These are phyloP conservation scores for Hippopotamyrus pictus DNA, from an alignment of 2,797 vertebrate species.

Conservation along the genomic window DNA sequence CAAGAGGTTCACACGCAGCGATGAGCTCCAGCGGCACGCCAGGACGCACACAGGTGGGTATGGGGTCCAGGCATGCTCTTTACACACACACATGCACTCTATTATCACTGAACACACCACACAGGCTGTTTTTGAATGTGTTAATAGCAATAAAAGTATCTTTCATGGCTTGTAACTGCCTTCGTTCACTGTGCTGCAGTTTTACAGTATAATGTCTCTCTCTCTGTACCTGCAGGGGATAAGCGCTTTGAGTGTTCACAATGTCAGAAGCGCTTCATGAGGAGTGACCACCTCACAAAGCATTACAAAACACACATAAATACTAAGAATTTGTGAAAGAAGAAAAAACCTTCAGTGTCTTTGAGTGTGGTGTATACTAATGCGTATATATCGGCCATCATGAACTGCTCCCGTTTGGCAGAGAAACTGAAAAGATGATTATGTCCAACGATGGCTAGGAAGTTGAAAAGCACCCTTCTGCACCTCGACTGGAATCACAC, in stretches of 20 bases:
- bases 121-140: not conserved
- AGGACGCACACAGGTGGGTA: constrained; percentile 86
- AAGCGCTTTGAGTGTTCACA: constrained; percentile 93
- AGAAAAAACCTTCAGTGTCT: constrained; percentile 5
- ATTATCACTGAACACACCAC: not conserved
- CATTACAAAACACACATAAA: constrained; percentile 98
- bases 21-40: constrained; percentile 89
- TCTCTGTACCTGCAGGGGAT: constrained; percentile 70
- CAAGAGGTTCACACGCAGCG: constrained; percentile 90
- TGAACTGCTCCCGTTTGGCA: constrained; percentile 26
- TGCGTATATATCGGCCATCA: constrained; percentile 21
- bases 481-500: constrained; percentile 40
- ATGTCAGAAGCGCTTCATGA: constrained; percentile 98
- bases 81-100: not conserved
- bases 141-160: not conserved
- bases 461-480: constrained; percentile 22
- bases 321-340: constrained; percentile 87
- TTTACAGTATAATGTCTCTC: not conserved
- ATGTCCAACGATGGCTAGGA: constrained; percentile 39
- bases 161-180: not conserved
- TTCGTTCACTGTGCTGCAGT: not conserved
- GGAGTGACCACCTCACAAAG: constrained; percentile 95
- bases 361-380: constrained; percentile 3
- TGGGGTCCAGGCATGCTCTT: not conserved
- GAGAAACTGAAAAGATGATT: constrained; percentile 25